These are phyloP conservation scores for Petrophora chlorosata DNA, from an alignment of 2,888 invertebrate genomes.

Conservation along the genomic window DNA sequence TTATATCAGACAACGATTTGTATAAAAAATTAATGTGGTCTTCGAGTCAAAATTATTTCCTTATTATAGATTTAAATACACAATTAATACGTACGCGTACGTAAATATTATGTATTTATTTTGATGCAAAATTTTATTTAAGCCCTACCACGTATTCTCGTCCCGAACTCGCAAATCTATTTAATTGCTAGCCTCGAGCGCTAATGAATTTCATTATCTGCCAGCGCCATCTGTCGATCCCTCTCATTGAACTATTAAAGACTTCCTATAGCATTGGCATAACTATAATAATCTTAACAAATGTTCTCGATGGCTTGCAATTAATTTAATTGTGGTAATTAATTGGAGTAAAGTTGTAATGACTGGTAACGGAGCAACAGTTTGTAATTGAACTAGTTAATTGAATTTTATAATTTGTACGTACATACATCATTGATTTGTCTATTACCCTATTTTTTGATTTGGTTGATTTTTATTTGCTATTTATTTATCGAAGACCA, in stretches of 20 bases:
- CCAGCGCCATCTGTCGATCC: conserved; percentile 39
- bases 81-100: not conserved
- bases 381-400: too few relatives aligned
- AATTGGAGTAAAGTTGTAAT: not conserved
- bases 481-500: too few relatives aligned
- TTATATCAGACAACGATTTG: too few relatives aligned
- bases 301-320: conserved; percentile 27
- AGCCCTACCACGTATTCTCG: conserved; percentile 29
- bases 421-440: too few relatives aligned
- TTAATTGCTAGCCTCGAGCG: conserved; percentile 41
- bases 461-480: too few relatives aligned
- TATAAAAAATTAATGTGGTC: too few relatives aligned
- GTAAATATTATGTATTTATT: not conserved
- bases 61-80: too few relatives aligned
- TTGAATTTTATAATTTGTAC: too few relatives aligned
- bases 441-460: too few relatives aligned
- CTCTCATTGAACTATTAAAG: conserved; percentile 35
- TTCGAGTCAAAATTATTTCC: too few relatives aligned
- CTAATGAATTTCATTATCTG: conserved; percentile 48
- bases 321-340: conserved; percentile 13
- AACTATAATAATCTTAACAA: conserved; percentile 33
- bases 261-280: conserved; percentile 44
- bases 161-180: conserved; percentile 26
- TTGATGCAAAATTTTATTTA: conserved; percentile 1
- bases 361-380: too few relatives aligned